Evolutionary conservation across 2,797 vertebrate genomes (phyloP).

Genomic region (Dryobates pubescens): DNA sequence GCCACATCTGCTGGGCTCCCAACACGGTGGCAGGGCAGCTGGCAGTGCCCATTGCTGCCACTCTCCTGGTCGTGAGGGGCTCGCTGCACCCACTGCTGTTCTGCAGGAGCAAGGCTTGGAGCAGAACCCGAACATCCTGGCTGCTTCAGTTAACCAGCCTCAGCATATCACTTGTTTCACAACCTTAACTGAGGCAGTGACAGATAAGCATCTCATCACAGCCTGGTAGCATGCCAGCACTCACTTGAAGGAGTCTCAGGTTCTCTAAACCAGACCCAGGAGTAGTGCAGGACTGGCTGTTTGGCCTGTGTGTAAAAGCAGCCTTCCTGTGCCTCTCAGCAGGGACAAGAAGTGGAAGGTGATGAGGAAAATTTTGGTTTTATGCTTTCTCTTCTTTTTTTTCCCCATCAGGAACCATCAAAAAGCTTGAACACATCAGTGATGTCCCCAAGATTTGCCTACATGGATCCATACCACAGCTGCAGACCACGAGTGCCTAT

Average conservation of each 20-base stretch:
- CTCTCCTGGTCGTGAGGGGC: rapidly evolving
- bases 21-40: rapidly evolving
- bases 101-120: not conserved
- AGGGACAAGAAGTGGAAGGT: not conserved
- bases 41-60: not conserved
- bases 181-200: not conserved
- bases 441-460: not conserved
- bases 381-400: not conserved
- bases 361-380: not conserved
- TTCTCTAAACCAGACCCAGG: not conserved
- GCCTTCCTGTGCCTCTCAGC: not conserved
- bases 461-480: not conserved
- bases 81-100: not conserved
- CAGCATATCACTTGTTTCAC: not conserved
- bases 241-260: not conserved
- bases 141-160: not conserved
- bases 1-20: rapidly evolving
- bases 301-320: too few relatives aligned
- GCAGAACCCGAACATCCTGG: not conserved
- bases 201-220: not conserved
- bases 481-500: not conserved
- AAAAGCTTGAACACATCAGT: not conserved
- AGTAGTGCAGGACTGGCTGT: rapidly evolving
- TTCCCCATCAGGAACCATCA: not conserved
- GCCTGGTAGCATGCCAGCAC: not conserved